A percentile compares a stretch with the other conserved stretches of the same genome.
Evolutionary conservation across 1,140 invertebrate species (phyloP).

Genomic region (Conopomorpha cramerella): DNA sequence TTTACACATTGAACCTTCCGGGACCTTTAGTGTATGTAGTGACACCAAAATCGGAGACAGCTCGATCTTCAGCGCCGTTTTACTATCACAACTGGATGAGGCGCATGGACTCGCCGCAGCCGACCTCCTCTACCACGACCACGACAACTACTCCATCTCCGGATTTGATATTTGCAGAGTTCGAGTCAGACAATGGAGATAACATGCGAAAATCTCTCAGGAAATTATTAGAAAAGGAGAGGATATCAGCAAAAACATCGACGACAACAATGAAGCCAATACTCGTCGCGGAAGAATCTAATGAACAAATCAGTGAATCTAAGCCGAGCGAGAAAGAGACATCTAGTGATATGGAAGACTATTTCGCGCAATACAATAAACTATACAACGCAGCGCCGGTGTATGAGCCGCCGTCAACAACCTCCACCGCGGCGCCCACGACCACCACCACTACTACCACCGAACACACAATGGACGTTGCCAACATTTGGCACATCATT

Average conservation of each 20-base stretch:
- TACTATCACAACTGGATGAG: constrained; percentile 49
- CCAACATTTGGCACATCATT: constrained; percentile 52
- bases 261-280: constrained; percentile 28
- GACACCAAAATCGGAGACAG: constrained; percentile 26
- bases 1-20: constrained; percentile 22
- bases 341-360: constrained; percentile 15
- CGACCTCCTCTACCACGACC: constrained; percentile 18
- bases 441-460: constrained; percentile 4
- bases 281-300: constrained; percentile 20
- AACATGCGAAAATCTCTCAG: constrained; percentile 38
- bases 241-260: constrained; percentile 13
- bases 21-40: constrained; percentile 43
- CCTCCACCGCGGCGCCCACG: constrained; percentile 3
- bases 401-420: constrained; percentile 15
- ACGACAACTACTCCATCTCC: constrained; percentile 27
- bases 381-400: constrained; percentile 22
- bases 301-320: too few relatives aligned
- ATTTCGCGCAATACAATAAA: constrained; percentile 26
- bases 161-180: constrained; percentile 50
- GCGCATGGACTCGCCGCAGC: constrained; percentile 31
- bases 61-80: constrained; percentile 29
- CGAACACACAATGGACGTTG: constrained; percentile 16
- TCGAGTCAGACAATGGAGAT: constrained; percentile 32
- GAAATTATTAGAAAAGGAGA: constrained; percentile 40
- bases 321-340: constrained; percentile 6